phyloP scores from a whole-genome alignment of 2,113 vertebrate genomes.

The Procavia capensis region DNA sequence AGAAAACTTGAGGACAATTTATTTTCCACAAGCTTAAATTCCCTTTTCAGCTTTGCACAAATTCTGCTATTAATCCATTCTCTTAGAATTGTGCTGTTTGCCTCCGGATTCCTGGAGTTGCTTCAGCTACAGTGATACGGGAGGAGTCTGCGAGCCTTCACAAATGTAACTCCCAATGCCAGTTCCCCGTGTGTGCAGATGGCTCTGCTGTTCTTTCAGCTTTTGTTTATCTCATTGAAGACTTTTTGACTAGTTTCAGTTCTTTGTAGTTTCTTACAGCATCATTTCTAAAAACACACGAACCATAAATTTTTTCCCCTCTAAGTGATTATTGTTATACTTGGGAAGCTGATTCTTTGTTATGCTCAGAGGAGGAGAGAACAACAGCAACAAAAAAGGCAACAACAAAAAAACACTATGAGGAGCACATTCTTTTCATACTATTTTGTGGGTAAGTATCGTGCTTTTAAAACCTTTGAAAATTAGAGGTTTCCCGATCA shows the following conservation, averaged over 20 bases:
- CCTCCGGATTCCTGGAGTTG: background rate
- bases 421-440: slow-evolving; percentile 1
- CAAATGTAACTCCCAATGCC: background rate
- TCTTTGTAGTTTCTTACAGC: background rate
- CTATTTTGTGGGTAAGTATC: slow-evolving; percentile 1
- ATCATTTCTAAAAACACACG: slow-evolving; percentile 36
- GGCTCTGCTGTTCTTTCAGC: background rate
- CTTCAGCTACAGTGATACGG: background rate
- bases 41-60: slow-evolving; percentile 13
- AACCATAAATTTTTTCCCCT: background rate
- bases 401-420: background rate
- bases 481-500: background rate
- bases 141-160: background rate
- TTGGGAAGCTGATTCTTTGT: slow-evolving; percentile 44
- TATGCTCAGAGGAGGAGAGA: background rate
- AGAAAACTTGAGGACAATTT: slow-evolving; percentile 9
- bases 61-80: background rate
- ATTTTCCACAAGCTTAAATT: slow-evolving; percentile 4
- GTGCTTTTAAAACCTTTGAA: slow-evolving; percentile 39
- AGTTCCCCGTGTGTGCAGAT: background rate
- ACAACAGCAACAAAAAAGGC: background rate
- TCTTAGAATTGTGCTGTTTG: background rate
- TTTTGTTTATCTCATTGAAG: slow-evolving; percentile 14
- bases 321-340: slow-evolving; percentile 14
- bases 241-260: background rate